Evolutionary conservation across 1,140 invertebrate species (phyloP), one percentile per base, ranked within the genome.

Genomic region (Hormaphis cornu): DNA sequence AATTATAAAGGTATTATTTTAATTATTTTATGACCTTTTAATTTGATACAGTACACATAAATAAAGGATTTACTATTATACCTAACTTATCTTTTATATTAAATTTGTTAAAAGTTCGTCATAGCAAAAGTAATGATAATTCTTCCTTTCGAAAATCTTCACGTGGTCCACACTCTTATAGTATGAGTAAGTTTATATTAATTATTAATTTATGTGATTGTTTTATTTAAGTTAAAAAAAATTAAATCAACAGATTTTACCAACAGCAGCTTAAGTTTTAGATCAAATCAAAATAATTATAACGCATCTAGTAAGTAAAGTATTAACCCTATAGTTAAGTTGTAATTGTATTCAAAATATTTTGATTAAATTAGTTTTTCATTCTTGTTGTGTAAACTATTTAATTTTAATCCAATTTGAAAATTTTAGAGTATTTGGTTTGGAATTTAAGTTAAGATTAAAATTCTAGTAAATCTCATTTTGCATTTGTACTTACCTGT

Each of bases 81-180:
- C 3, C 8, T 20, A 20, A 20, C 6, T 5, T 42, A 33, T 28
- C 14, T 28, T n/a, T 59, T 42, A 28, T 59, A 26, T 59, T 42
- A n/a, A 4, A 48, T 30, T 30, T 63, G 28, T 63, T 61, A 8
- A 14, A 10, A 66, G 61, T 42, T 35, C 61, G 61, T 4, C 28
- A 66, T 66, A 28, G 6, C 14, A 50, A 46, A 33, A 33, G 30
- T 46, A 66, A 35, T 48, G 61, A 66, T 20, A 66, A 35, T 37
- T 22, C 59, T 20, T 50, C 61, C 50, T 66, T 66, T 50, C 61
- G 61, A 7, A 66, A 66, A 33, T 66, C 48, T 48, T 30, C 61
- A 20, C n/a, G 35, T 48, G 20, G 14, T 9, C 61, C 48, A 33
- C 28, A 66, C 5, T 35, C 28, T 22, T 18, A 48, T 8, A 33